Evolutionary conservation across 2,113 vertebrate genomes (phyloP).

Genomic region (Gobius niger): DNA sequence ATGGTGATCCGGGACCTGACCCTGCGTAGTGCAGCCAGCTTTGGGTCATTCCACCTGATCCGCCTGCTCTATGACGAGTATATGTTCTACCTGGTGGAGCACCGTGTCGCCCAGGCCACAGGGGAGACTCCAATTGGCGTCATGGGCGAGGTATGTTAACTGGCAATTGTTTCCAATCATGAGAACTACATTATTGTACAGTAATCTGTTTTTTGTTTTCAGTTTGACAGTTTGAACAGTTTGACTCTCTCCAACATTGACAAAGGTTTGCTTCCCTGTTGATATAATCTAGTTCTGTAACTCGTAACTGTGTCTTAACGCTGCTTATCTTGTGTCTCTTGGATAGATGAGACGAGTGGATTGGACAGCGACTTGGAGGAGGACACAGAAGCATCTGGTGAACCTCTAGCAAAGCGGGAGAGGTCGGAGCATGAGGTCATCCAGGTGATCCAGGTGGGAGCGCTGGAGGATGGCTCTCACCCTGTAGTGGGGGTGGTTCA

Average conservation of each 20-base stretch:
- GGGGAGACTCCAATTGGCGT: constrained; percentile 94
- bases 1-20: constrained; percentile 99
- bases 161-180: too few relatives aligned
- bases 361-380: constrained; percentile 82
- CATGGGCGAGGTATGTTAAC: constrained; percentile 89
- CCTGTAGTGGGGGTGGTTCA: constrained; percentile 79
- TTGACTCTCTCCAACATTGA: constrained; percentile 87
- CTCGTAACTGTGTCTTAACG: background rate
- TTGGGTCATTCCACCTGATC: constrained; percentile 98
- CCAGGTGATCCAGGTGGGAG: constrained; percentile 80
- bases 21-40: constrained; percentile 95
- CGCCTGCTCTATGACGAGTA: constrained; percentile 97
- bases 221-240: constrained; percentile 90
- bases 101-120: constrained; percentile 91
- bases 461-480: constrained; percentile 72
- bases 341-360: constrained; percentile 76
- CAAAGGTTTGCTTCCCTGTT: constrained; percentile 82
- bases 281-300: background rate
- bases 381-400: constrained; percentile 72
- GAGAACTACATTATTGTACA: background rate
- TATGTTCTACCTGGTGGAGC: constrained; percentile 99
- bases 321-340: background rate
- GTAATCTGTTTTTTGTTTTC: constrained; percentile 34
- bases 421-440: constrained; percentile 76
- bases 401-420: constrained; percentile 77